Evolutionary conservation across 2,888 invertebrate genomes (phyloP).

Genomic region (Parascotia fuliginaria): DNA sequence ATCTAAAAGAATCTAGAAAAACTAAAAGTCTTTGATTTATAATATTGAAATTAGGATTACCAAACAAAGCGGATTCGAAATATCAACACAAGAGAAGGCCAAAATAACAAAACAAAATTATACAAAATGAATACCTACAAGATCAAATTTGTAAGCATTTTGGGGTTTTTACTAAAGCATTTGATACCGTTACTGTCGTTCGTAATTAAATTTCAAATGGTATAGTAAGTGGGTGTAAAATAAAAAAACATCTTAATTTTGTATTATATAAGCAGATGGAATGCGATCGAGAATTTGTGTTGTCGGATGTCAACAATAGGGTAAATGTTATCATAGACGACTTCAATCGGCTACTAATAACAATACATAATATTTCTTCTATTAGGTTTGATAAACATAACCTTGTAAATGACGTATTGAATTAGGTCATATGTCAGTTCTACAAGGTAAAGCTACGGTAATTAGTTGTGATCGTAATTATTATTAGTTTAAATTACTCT

Average conservation of each 20-base stretch:
- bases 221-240: background rate
- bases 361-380: background rate
- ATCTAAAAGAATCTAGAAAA: background rate
- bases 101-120: background rate
- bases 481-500: no score
- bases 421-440: no score
- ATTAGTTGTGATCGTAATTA: no score
- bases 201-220: background rate
- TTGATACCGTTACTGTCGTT: background rate
- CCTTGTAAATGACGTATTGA: background rate
- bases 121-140: background rate
- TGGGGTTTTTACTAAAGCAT: constrained; percentile 1
- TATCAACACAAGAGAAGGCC: background rate
- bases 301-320: background rate
- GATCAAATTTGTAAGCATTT: background rate
- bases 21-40: background rate
- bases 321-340: no score
- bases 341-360: background rate
- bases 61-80: background rate
- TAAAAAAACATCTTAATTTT: background rate
- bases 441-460: no score
- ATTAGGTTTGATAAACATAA: background rate
- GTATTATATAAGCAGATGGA: background rate
- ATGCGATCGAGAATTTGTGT: constrained; percentile 2
- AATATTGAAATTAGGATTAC: background rate